Percentiles rank a stretch among this genome's conserved stretches.
Evolutionary conservation across 2,888 invertebrate genomes (phyloP).

Genomic region (Lordiphosa andalusiaca): DNA sequence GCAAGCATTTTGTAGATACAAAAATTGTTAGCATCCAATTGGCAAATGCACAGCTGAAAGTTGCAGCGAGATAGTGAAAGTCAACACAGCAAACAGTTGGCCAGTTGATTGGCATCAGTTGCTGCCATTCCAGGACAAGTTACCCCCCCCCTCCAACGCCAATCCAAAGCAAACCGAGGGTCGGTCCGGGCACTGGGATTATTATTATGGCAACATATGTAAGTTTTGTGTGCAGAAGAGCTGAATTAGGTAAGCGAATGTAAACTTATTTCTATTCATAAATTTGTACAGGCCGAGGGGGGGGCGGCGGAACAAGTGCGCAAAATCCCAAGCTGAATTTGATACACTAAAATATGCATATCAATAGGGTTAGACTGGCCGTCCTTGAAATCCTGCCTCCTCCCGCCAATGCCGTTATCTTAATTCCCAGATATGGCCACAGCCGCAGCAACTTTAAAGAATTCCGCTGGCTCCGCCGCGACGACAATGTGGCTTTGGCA

Average conservation of each 20-base stretch:
- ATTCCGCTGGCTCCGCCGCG: constrained; percentile 5
- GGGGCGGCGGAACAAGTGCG: constrained; percentile 37
- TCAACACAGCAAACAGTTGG: no score
- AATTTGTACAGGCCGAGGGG: not conserved
- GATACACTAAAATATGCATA: constrained; percentile 15
- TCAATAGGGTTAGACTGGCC: constrained; percentile 17
- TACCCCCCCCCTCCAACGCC: no score
- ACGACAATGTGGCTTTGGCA: constrained; percentile 4
- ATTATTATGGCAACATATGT: constrained; percentile 4
- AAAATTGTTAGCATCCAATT: no score
- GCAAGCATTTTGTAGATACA: no score
- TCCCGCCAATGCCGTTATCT: constrained; percentile 5
- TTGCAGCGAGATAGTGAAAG: no score
- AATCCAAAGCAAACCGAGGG: no score
- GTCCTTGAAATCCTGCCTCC: constrained; percentile 14
- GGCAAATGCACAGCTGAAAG: not conserved
- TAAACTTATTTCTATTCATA: constrained; percentile 2
- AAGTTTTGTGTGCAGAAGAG: not conserved
- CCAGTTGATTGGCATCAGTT: no score
- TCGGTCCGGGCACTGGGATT: constrained; percentile 1
- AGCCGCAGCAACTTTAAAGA: constrained; percentile 2
- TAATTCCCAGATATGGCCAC: constrained; percentile 1
- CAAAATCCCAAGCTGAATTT: constrained; percentile 36
- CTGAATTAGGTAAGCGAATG: not conserved
- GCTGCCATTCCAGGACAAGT: no score